Evolutionary conservation across 2,888 invertebrate genomes (phyloP).

Genomic region (Sicus ferrugineus): DNA sequence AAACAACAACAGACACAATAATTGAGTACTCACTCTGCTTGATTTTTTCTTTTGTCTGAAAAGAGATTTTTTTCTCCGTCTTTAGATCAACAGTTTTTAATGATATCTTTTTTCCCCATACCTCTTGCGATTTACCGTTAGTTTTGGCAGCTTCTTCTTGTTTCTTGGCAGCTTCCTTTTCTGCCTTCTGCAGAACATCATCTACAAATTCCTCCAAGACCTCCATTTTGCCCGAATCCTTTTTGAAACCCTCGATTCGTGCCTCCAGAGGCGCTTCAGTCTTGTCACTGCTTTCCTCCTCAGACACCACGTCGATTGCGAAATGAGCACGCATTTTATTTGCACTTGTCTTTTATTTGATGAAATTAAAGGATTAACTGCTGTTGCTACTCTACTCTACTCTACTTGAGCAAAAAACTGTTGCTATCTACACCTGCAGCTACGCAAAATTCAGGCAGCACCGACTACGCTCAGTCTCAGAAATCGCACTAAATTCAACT

Average conservation of each 20-base stretch:
- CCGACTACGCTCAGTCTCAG: slow-evolving; percentile 27
- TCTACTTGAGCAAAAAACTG: slow-evolving; percentile 21
- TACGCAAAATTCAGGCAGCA: neutral
- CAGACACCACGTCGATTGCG: slow-evolving; percentile 46
- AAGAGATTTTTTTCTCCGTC: slow-evolving; percentile 3
- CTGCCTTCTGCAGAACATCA: slow-evolving; percentile 70
- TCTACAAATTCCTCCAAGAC: slow-evolving; percentile 70
- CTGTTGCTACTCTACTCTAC: neutral
- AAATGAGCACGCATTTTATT: slow-evolving; percentile 57
- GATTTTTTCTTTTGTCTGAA: slow-evolving; percentile 54
- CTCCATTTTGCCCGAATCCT: slow-evolving; percentile 70
- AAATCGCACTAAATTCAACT: slow-evolving; percentile 13
- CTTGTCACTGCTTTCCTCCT: slow-evolving; percentile 34
- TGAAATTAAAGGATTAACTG: slow-evolving; percentile 7
- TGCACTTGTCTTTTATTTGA: neutral
- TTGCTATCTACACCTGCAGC: slow-evolving; percentile 19
- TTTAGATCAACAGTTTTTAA: neutral
- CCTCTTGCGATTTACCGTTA: slow-evolving; percentile 67
- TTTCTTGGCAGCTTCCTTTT: slow-evolving; percentile 69
- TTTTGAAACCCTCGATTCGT: slow-evolving; percentile 69
- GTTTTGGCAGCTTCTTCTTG: slow-evolving; percentile 44
- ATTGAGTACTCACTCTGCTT: slow-evolving; percentile 54
- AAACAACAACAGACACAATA: slow-evolving; percentile 20
- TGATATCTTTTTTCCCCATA: slow-evolving; percentile 32
- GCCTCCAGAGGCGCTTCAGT: slow-evolving; percentile 59